phyloP scores from a whole-genome alignment of 1,140 invertebrate species.

The Calliphora vicina region DNA sequence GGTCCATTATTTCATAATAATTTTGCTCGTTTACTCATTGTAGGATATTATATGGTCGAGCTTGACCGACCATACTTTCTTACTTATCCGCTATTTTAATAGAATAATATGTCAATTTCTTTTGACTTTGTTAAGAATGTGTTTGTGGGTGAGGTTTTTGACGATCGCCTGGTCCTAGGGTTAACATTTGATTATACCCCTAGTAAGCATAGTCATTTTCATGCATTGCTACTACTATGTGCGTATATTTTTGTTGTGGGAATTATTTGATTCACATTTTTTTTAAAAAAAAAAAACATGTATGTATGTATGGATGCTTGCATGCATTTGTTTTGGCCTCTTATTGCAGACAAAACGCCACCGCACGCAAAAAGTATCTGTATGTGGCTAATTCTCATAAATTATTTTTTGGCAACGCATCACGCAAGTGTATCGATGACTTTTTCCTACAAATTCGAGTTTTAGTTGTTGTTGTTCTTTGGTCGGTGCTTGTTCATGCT shows the following conservation, averaged over 20 bases:
- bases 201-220: not conserved
- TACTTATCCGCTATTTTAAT: too few relatives aligned
- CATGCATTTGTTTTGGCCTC: not conserved
- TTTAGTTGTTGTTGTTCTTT: not conserved
- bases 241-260: not conserved
- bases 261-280: not conserved
- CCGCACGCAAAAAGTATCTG: constrained; percentile 58
- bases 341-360: constrained; percentile 37
- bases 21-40: too few relatives aligned
- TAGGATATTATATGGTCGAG: too few relatives aligned
- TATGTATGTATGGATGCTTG: not conserved
- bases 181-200: too few relatives aligned
- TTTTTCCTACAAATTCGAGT: constrained; percentile 26
- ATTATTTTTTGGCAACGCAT: constrained; percentile 61
- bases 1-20: too few relatives aligned
- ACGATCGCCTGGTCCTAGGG: too few relatives aligned
- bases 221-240: not conserved
- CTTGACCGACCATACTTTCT: too few relatives aligned
- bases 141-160: too few relatives aligned
- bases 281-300: not conserved
- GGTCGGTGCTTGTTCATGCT: not conserved
- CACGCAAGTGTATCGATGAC: constrained; percentile 48
- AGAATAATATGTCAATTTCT: too few relatives aligned
- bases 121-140: too few relatives aligned
- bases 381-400: constrained; percentile 56